A percentile compares a stretch with the other conserved stretches of the same genome.
These are phyloP conservation scores for Euzetes globulus DNA, from an alignment of 2,888 invertebrate species.

Conservation along the genomic window DNA sequence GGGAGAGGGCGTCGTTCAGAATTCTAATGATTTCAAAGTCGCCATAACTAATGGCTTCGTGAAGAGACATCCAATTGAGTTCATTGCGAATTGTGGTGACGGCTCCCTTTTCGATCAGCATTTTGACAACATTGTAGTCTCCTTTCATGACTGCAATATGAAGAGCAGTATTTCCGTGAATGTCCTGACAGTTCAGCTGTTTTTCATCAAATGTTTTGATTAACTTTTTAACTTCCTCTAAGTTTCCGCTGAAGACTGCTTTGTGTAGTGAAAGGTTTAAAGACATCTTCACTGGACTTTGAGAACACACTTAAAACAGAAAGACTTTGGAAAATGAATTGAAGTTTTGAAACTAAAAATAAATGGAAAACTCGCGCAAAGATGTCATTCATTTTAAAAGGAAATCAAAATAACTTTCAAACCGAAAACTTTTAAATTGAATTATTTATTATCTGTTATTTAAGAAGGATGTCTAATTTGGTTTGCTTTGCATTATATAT, in stretches of 20 bases:
- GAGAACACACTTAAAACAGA: no score
- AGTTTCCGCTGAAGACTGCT: background rate
- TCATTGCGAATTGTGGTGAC: background rate
- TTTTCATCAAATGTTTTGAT: background rate
- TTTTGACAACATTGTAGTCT: background rate
- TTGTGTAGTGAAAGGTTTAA: background rate
- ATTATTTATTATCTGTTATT: no score
- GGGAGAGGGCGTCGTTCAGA: background rate
- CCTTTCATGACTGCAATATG: constrained; percentile 1
- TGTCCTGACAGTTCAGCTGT: background rate
- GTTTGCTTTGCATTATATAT: no score
- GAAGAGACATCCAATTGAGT: background rate
- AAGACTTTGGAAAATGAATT: no score
- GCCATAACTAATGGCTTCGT: background rate
- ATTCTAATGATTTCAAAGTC: background rate
- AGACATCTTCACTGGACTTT: no score
- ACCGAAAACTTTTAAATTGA: no score
- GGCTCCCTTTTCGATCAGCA: background rate
- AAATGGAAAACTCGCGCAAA: no score
- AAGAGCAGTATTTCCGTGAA: constrained; percentile 1
- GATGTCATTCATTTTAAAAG: no score
- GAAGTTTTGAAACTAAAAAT: no score
- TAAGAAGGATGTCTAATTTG: no score
- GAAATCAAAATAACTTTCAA: no score
- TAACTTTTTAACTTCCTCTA: background rate